Percentiles rank a stretch among this genome's conserved stretches.
Conservation (phyloP, 2,113 vertebrate genomes). For the Nerophis ophidion region DNA sequence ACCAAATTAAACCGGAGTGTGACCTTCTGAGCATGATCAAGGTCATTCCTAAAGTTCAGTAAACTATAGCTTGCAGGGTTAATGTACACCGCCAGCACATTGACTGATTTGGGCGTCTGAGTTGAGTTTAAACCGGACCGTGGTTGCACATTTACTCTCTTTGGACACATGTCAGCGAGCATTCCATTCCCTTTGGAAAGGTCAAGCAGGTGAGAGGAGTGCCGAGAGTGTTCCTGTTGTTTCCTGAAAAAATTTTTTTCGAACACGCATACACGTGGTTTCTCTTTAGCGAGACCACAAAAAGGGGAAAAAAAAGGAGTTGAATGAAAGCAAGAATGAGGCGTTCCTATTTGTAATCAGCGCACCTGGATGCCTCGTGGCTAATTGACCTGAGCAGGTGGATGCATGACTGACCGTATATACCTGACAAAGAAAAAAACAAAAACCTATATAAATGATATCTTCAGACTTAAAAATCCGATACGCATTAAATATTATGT, state of each 20-base stretch:
- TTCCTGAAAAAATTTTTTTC: conserved; percentile 2
- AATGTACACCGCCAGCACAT: conserved; percentile 5
- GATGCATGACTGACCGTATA: conserved; percentile 12
- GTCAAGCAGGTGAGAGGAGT: conserved; percentile 19
- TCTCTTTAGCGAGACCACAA: background rate
- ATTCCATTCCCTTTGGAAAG: conserved; percentile 49
- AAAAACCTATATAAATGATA: too few relatives aligned
- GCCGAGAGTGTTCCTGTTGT: conserved; percentile 13
- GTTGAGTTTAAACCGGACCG: background rate
- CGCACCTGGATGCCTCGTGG: conserved; percentile 24
- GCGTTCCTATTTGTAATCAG: conserved; percentile 34
- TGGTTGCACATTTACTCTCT: conserved; percentile 39
- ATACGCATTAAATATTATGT: too few relatives aligned
- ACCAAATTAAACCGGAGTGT: conserved; percentile 29
- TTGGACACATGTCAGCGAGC: conserved; percentile 13
- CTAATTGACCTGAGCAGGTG: conserved; percentile 28
- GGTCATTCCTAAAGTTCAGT: conserved; percentile 17
- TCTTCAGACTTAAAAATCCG: too few relatives aligned
- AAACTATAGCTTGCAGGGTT: background rate
- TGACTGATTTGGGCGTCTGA: too few relatives aligned
- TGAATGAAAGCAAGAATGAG: conserved; percentile 3
- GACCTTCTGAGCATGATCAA: conserved; percentile 12
- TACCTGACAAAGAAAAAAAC: background rate
- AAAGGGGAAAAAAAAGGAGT: background rate
- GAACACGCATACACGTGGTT: background rate